These are phyloP conservation scores for Odontothrips loti DNA, from an alignment of 2,888 invertebrate genomes.

Conservation along the genomic window DNA sequence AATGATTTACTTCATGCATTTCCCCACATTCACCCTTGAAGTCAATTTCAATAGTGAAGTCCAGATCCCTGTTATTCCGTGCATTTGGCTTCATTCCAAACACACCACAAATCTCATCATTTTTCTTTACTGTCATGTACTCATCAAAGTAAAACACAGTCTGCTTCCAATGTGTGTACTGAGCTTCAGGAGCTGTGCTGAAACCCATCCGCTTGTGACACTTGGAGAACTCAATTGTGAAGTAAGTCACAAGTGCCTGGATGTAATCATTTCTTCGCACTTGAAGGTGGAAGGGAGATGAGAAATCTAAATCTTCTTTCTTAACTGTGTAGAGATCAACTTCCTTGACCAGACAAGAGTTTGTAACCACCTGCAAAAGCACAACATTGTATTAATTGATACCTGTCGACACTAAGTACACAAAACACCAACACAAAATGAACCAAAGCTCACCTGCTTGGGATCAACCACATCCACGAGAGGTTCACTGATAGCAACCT, in stretches of 20 bases:
- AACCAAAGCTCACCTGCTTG: slow-evolving; percentile 65
- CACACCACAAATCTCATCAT: slow-evolving; percentile 86
- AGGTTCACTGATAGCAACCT: slow-evolving; percentile 97
- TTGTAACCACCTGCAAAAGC: slow-evolving; percentile 74
- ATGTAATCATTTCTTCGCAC: slow-evolving; percentile 87
- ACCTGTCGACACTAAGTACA: not conserved
- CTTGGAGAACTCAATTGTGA: slow-evolving; percentile 98
- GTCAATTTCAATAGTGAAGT: slow-evolving; percentile 88
- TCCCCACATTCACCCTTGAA: slow-evolving; percentile 87
- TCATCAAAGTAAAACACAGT: slow-evolving; percentile 97
- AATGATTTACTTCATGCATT: slow-evolving; percentile 79
- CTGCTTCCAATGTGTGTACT: slow-evolving; percentile 99
- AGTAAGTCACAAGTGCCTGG: slow-evolving; percentile 97
- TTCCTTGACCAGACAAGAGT: slow-evolving; percentile 91
- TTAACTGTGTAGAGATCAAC: slow-evolving; percentile 98
- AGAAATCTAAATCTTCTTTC: slow-evolving; percentile 88
- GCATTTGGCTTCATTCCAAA: slow-evolving; percentile 95
- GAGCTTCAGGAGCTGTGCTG: slow-evolving; percentile 95
- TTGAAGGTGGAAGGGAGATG: slow-evolving; percentile 77
- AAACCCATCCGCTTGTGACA: slow-evolving; percentile 98
- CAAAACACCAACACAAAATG: slow-evolving; percentile 21
- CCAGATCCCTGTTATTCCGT: slow-evolving; percentile 93
- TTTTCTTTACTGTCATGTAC: slow-evolving; percentile 93
- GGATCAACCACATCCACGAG: slow-evolving; percentile 98
- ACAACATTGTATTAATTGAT: slow-evolving; percentile 20